phyloP scores from a whole-genome alignment of 2,797 vertebrate genomes.

The Octomys mimax region DNA sequence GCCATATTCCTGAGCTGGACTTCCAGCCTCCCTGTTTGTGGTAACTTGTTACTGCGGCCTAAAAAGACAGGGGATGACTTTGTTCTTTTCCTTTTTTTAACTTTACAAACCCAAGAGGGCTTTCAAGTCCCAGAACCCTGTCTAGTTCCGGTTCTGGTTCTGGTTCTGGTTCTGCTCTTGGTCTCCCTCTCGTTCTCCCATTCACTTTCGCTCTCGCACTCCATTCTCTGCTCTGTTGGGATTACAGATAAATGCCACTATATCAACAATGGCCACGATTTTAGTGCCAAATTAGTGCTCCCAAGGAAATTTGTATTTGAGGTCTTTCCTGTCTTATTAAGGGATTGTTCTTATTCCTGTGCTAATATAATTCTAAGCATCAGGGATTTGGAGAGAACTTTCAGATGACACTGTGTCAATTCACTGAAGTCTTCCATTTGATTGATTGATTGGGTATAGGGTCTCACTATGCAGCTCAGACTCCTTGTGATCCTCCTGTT shows the following conservation, averaged over 20 bases:
- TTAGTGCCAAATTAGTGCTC: not conserved
- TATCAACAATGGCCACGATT: not conserved
- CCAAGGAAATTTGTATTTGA: not conserved
- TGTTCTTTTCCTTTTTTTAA: not conserved
- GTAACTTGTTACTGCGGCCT: not conserved
- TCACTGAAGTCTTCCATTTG: not conserved
- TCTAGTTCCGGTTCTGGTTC: not conserved
- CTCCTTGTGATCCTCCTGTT: too few relatives aligned
- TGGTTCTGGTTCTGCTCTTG: too few relatives aligned
- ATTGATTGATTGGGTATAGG: too few relatives aligned
- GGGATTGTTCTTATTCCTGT: not conserved
- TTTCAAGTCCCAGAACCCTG: not conserved
- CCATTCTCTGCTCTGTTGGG: not conserved
- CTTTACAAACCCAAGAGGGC: not conserved
- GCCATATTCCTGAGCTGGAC: not conserved
- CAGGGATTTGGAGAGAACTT: not conserved
- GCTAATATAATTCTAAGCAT: not conserved
- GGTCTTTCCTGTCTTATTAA: not conserved
- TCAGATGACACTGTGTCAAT: not conserved
- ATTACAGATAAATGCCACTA: not conserved
- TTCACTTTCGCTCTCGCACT: too few relatives aligned
- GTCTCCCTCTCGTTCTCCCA: too few relatives aligned
- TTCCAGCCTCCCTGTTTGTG: not conserved
- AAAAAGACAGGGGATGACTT: not conserved
- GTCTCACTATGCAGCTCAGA: too few relatives aligned